Conservation (phyloP, 2,888 invertebrate species). For the Eumacrocentrus americanus region DNA sequence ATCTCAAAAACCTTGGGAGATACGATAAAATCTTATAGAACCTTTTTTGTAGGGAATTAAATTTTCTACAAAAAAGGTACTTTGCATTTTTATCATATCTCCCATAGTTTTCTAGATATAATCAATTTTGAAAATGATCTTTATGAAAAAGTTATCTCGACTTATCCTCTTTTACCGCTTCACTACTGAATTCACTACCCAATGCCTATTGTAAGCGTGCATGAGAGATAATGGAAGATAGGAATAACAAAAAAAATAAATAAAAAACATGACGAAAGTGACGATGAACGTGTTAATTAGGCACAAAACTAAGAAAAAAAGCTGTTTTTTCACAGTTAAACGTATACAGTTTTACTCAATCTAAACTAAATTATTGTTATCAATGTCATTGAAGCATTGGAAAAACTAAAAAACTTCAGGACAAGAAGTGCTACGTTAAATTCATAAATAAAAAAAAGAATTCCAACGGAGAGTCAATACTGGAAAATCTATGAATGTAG, state of each 20-base stretch:
- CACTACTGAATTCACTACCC: no score
- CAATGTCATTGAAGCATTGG: not conserved
- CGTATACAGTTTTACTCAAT: not conserved
- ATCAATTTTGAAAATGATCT: no score
- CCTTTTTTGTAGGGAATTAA: no score
- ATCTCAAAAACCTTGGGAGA: no score
- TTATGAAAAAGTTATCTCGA: no score
- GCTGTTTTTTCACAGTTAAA: constrained; percentile 16
- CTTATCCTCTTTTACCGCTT: no score
- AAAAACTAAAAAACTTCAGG: not conserved
- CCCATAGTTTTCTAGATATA: no score
- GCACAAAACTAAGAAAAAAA: not conserved
- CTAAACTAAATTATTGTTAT: not conserved
- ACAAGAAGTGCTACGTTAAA: not conserved
- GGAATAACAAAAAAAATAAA: not conserved
- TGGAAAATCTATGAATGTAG: constrained; percentile 48
- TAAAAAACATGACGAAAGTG: constrained; percentile 15
- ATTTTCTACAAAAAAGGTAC: no score
- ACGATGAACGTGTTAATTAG: no score
- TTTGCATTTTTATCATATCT: no score
- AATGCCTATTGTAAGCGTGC: not conserved
- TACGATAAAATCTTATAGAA: no score
- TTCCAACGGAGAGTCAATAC: constrained; percentile 9
- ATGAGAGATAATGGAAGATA: not conserved
- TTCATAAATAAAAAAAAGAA: not conserved